Conservation (phyloP, 23 tunicate genomes). For the Ascidia mentula region DNA sequence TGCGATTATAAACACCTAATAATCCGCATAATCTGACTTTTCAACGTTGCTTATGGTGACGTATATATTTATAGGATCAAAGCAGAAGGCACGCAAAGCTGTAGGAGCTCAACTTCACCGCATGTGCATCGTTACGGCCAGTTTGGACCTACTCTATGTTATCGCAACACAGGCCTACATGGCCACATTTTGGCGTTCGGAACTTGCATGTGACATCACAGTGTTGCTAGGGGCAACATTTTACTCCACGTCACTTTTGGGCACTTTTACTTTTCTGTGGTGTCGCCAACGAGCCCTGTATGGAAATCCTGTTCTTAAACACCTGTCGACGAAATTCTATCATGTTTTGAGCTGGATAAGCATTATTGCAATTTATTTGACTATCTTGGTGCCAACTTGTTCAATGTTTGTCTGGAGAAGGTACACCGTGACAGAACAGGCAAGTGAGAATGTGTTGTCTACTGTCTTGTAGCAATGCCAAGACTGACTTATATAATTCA, state of each 20-base stretch:
- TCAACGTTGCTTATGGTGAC: too few species aligned
- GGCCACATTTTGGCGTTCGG: not conserved
- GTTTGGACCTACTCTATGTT: not conserved
- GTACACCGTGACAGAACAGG: not conserved
- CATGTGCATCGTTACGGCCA: not conserved
- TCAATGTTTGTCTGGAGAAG: not conserved
- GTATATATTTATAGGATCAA: not conserved
- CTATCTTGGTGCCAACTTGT: not conserved
- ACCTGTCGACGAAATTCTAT: not conserved
- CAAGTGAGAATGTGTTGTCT: too few species aligned
- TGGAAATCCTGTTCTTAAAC: not conserved
- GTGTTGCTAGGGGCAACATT: not conserved
- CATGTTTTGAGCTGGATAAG: constrained; percentile 3
- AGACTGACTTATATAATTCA: too few species aligned
- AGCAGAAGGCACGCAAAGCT: not conserved
- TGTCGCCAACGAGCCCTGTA: constrained; percentile 4
- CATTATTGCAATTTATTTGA: not conserved
- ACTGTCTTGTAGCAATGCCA: too few species aligned
- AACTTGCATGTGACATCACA: not conserved
- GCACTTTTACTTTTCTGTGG: not conserved
- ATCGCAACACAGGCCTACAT: not conserved
- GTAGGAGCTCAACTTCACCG: not conserved
- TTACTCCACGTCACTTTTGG: not conserved
- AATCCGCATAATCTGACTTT: too few species aligned
- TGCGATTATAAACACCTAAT: too few species aligned